Percentiles rank a stretch among this genome's conserved stretches.
Conservation (phyloP, 2,113 vertebrate species). For the Notarius lentiginosus region DNA sequence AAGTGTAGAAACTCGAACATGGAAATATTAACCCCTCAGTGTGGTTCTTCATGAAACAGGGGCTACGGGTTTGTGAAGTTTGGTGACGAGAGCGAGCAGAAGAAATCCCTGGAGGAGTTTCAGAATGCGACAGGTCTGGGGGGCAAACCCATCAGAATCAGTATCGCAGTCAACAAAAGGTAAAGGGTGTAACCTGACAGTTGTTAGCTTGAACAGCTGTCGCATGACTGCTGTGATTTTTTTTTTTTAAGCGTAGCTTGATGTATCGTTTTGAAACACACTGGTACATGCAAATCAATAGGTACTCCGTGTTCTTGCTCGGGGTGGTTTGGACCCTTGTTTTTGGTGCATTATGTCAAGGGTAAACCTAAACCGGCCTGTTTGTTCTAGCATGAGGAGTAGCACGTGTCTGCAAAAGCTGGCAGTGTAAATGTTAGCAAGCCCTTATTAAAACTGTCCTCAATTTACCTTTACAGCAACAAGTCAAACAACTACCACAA, state of each 20-base stretch:
- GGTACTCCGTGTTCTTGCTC: neutral
- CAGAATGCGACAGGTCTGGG: conserved; percentile 85
- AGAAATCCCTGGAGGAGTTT: conserved; percentile 89
- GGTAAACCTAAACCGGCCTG: neutral
- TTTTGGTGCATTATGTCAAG: neutral
- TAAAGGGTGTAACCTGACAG: conserved; percentile 50
- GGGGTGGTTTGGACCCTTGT: neutral
- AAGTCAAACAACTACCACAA: conserved; percentile 80
- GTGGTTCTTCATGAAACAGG: conserved; percentile 71
- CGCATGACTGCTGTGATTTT: neutral
- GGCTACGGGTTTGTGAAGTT: conserved; percentile 91
- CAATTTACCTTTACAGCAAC: conserved; percentile 59
- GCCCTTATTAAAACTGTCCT: neutral
- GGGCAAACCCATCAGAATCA: conserved; percentile 85
- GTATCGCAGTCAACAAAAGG: conserved; percentile 88
- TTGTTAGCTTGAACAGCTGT: neutral
- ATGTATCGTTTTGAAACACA: no score
- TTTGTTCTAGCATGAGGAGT: neutral
- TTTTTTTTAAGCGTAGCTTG: neutral
- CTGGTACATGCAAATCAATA: neutral
- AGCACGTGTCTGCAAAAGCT: neutral
- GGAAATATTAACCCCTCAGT: conserved; percentile 61
- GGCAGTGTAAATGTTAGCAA: neutral
- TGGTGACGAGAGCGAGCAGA: conserved; percentile 87
- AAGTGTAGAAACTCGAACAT: conserved; percentile 21